Evolutionary conservation across 2,888 invertebrate species (phyloP).

Genomic region (Automeris io): DNA sequence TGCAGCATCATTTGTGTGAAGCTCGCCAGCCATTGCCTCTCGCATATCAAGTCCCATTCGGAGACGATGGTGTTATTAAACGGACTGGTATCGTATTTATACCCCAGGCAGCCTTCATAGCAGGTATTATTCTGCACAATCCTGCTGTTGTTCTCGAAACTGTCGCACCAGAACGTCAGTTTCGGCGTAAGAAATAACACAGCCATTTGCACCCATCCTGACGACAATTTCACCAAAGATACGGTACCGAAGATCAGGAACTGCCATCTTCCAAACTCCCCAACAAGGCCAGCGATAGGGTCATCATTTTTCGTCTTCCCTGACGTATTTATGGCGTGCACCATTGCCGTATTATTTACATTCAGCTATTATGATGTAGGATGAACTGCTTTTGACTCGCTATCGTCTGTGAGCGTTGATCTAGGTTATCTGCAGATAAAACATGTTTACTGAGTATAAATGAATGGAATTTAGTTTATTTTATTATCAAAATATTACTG

Average conservation of each 20-base stretch:
- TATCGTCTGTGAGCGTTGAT: background rate
- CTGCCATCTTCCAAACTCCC: constrained; percentile 82
- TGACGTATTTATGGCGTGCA: constrained; percentile 28
- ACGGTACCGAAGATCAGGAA: constrained; percentile 79
- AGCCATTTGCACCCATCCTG: constrained; percentile 86
- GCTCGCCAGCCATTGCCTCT: constrained; percentile 79
- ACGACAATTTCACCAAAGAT: constrained; percentile 83
- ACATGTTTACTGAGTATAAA: background rate
- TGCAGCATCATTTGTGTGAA: constrained; percentile 85
- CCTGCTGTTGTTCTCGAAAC: constrained; percentile 40
- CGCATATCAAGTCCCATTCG: constrained; percentile 86
- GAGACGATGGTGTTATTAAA: constrained; percentile 83
- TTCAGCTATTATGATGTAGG: too few species aligned
- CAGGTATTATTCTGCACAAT: constrained; percentile 55
- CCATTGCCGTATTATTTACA: constrained; percentile 40
- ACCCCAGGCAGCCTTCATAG: constrained; percentile 66
- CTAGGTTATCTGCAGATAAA: constrained; percentile 4
- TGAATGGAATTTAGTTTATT: too few species aligned
- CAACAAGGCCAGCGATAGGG: constrained; percentile 45
- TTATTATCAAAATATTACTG: too few species aligned
- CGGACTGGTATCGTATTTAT: constrained; percentile 78
- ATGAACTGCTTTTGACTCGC: background rate
- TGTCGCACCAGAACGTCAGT: constrained; percentile 67
- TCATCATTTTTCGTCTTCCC: constrained; percentile 39
- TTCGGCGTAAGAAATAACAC: constrained; percentile 85